Conservation (phyloP, 2,113 vertebrate species). For the Varanus salvator region DNA sequence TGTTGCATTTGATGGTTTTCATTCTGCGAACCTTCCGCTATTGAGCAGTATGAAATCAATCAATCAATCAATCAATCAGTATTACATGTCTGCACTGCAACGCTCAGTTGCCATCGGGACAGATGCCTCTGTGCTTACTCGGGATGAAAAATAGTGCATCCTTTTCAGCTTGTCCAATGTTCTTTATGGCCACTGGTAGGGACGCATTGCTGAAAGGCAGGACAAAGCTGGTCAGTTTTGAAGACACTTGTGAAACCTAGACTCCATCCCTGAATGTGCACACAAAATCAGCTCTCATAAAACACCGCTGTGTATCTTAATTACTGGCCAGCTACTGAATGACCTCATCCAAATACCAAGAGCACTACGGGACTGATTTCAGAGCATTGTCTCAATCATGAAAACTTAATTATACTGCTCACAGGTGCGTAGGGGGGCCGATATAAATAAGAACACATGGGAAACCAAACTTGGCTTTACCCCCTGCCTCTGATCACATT, state of each 20-base stretch:
- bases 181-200: background rate
- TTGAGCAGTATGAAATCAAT: too few relatives aligned
- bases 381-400: slow-evolving; percentile 43
- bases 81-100: too few relatives aligned
- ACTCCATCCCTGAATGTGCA: background rate
- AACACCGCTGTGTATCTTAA: background rate
- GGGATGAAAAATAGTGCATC: too few relatives aligned
- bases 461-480: background rate
- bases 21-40: too few relatives aligned
- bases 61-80: too few relatives aligned
- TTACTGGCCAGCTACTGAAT: background rate
- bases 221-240: background rate
- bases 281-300: background rate
- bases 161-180: background rate
- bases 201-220: background rate
- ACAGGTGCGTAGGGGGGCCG: slow-evolving; percentile 39
- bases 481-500: slow-evolving; percentile 22
- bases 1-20: too few relatives aligned
- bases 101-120: too few relatives aligned
- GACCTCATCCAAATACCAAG: background rate
- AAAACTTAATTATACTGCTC: slow-evolving; percentile 56
- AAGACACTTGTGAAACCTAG: background rate
- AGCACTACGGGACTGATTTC: slow-evolving; percentile 16
- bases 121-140: too few relatives aligned
- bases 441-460: slow-evolving; percentile 55